Percentiles rank a stretch among this genome's conserved stretches.
phyloP scores from a whole-genome alignment of 2,113 vertebrate genomes.

The Ictalurus punctatus region DNA sequence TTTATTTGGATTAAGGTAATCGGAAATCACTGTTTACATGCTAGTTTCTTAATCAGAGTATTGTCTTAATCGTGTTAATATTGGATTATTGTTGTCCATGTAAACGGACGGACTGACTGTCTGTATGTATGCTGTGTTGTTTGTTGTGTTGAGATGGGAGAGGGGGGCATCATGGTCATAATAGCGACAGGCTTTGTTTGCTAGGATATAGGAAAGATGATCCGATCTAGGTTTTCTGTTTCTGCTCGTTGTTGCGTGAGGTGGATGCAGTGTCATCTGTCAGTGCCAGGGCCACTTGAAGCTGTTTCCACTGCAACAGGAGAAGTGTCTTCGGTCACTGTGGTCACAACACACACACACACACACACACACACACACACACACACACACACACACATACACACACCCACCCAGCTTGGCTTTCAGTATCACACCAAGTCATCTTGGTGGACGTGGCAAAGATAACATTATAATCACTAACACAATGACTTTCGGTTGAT shows the following conservation, averaged over 20 bases:
- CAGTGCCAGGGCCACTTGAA: conserved; percentile 12
- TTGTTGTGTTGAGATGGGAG: too few relatives aligned
- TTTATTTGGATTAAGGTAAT: too few relatives aligned
- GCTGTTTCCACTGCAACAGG: conserved; percentile 46
- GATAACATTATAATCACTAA: not conserved
- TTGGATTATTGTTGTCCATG: too few relatives aligned
- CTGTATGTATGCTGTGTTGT: too few relatives aligned
- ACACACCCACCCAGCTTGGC: not conserved
- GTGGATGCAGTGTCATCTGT: conserved; percentile 37
- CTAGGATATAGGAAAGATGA: conserved; percentile 3
- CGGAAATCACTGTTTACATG: too few relatives aligned
- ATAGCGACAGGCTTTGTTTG: not conserved
- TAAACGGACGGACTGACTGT: too few relatives aligned
- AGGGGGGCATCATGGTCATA: not conserved
- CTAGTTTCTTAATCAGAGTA: too few relatives aligned
- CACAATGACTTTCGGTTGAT: not conserved
- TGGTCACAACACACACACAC: not conserved
- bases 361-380: not conserved
- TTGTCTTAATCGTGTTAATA: too few relatives aligned
- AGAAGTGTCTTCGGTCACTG: conserved; percentile 13
- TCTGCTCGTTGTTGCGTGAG: conserved; percentile 24
- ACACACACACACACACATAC: not conserved
- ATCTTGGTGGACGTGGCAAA: not conserved
- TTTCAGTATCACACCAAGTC: conserved; percentile 4
- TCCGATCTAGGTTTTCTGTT: not conserved